Evolutionary conservation across 2,888 invertebrate genomes (phyloP).

Genomic region (Sphinx pinastri): DNA sequence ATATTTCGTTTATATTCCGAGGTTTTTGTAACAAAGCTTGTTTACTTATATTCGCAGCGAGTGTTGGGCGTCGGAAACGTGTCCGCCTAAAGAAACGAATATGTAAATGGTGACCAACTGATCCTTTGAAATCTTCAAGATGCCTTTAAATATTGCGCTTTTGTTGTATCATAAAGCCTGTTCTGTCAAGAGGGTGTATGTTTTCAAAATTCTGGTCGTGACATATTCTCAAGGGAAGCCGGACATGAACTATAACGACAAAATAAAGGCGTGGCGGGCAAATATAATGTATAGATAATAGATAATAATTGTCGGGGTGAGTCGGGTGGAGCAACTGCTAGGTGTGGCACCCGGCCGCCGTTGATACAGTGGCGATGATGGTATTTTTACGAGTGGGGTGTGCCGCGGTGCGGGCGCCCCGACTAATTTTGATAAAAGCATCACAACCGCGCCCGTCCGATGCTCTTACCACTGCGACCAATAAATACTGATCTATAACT

Average conservation of each 20-base stretch:
- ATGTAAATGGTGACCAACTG: slow-evolving; percentile 43
- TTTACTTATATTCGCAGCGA: slow-evolving; percentile 40
- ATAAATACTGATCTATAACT: slow-evolving; percentile 56
- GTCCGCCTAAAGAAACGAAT: slow-evolving; percentile 46
- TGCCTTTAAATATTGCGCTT: slow-evolving; percentile 29
- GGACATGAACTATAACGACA: neutral
- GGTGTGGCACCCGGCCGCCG: slow-evolving; percentile 72
- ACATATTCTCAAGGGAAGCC: neutral
- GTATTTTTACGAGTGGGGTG: slow-evolving; percentile 81
- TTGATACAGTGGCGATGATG: slow-evolving; percentile 72
- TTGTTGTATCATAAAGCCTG: slow-evolving; percentile 40
- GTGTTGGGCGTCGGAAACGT: slow-evolving; percentile 41
- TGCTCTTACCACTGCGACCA: slow-evolving; percentile 60
- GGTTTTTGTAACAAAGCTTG: slow-evolving; percentile 32
- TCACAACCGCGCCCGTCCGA: slow-evolving; percentile 71
- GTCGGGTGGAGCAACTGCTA: slow-evolving; percentile 69
- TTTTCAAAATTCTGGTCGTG: neutral
- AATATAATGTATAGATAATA: slow-evolving; percentile 33
- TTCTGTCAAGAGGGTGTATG: slow-evolving; percentile 16
- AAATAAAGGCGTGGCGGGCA: slow-evolving; percentile 31
- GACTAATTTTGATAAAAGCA: slow-evolving; percentile 83
- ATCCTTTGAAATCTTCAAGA: slow-evolving; percentile 46
- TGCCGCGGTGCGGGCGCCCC: slow-evolving; percentile 72
- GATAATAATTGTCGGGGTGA: slow-evolving; percentile 52
- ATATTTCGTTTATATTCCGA: slow-evolving; percentile 27